Evolutionary conservation across 2,888 invertebrate species (phyloP), one percentile per base, ranked within the genome.

Genomic region (Ornithoptera alexandrae): DNA sequence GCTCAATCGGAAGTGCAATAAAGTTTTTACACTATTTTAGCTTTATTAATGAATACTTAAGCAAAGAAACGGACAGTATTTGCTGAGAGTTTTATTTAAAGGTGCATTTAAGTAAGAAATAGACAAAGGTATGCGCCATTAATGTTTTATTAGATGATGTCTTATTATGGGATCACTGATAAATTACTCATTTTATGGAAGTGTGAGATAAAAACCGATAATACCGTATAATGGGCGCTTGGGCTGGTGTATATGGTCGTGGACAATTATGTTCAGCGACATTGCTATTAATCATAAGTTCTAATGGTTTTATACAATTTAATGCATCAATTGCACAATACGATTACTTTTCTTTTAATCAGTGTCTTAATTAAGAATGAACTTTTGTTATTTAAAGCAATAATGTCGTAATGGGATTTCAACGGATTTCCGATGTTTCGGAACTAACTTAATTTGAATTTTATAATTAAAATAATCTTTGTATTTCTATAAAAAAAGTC

Each of bases 151-250:
- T 65, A 65, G 58, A 61, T 20, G 58, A 22, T 22, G 22, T 22
- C 22, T 22, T 22, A 22, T 22, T 57, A 65, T 62, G 57, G 42
- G 61, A 65, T 65, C 65, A 46, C 56, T 60, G 58, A 65, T 62
- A 69, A 58, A 65, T 65, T 65, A 58, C 64, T 59, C 59, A 65
- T 61, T 50, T 62, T 50, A 58, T 15, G 61, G 56, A 62, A 58
- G 65, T 65, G 65, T 65, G 36, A 24, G 57, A 65, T 36, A 66
- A 70, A 67, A 70, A 67, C 62, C 58, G 15, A 69, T 66, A 62
- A 69, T 65, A 53, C 50, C 56, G 30, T 57, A 20, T 69, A 65
- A 69, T 67, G 22, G 42, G 58, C 56, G 22, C 58, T 17, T 39
- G 62, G 46, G 42, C 50, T 58, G 46, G 58, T 64, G 63, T 53